phyloP scores from a whole-genome alignment of 2,797 vertebrate genomes.

The Euthynnus affinis region DNA sequence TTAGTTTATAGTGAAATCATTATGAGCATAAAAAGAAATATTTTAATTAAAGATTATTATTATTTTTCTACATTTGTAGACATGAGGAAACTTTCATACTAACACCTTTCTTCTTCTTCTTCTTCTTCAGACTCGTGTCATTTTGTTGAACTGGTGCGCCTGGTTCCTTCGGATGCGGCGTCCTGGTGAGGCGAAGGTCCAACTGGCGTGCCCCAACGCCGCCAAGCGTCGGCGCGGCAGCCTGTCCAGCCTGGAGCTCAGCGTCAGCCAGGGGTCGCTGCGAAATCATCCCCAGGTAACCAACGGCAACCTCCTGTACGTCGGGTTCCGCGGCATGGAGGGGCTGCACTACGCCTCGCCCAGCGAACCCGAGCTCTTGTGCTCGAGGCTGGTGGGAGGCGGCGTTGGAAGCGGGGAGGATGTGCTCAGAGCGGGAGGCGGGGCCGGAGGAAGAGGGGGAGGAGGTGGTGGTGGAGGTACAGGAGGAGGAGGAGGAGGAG shows the following conservation, averaged over 20 bases:
- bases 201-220: conserved; percentile 89
- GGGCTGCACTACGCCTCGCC: conserved; percentile 79
- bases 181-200: conserved; percentile 90
- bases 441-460: conserved; percentile 1
- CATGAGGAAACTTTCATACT: neutral
- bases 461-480: conserved; percentile 31
- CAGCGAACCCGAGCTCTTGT: conserved; percentile 71
- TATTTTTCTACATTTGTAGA: no score
- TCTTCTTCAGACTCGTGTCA: conserved; percentile 89
- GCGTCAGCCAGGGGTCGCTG: conserved; percentile 72
- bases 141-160: conserved; percentile 95
- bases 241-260: conserved; percentile 91
- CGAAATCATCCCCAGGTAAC: conserved; percentile 77
- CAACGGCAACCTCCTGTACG: conserved; percentile 91
- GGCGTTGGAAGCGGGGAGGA: conserved; percentile 62
- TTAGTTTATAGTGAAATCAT: no score
- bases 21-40: no score
- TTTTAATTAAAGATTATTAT: no score
- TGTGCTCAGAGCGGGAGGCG: conserved; percentile 41
- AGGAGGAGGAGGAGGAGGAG: conserved; percentile 17
- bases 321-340: conserved; percentile 90
- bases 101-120: conserved; percentile 72
- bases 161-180: conserved; percentile 96
- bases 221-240: conserved; percentile 86
- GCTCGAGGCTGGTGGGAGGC: conserved; percentile 54